Conservation (phyloP, 2,888 invertebrate genomes). For the Pseudococcus jackbeardsleyi region DNA sequence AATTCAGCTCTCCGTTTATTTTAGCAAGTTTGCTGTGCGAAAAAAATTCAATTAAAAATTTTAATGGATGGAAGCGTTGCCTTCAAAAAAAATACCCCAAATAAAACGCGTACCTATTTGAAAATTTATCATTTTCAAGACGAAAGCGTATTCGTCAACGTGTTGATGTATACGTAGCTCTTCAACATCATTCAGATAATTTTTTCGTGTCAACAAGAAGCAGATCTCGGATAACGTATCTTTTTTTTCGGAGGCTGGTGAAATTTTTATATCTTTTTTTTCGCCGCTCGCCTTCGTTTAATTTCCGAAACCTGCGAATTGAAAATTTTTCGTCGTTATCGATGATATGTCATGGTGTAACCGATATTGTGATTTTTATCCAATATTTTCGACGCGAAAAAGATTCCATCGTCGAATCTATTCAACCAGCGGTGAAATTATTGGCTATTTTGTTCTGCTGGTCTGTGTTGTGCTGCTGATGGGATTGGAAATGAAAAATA, state of each 20-base stretch:
- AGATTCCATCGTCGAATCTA: background rate
- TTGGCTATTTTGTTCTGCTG: background rate
- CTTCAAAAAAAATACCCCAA: background rate
- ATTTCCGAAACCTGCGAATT: background rate
- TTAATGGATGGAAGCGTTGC: background rate
- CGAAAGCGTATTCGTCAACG: background rate
- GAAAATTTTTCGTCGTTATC: background rate
- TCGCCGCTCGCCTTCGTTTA: background rate
- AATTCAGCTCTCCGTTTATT: conserved; percentile 1
- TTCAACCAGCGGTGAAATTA: background rate
- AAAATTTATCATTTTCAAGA: conserved; percentile 12
- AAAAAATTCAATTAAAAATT: conserved; percentile 33
- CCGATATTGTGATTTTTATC: background rate
- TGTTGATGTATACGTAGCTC: background rate
- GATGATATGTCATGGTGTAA: background rate
- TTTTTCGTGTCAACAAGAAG: conserved; percentile 13
- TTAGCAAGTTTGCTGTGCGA: background rate
- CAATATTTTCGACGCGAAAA: background rate
- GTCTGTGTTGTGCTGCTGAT: too few relatives aligned
- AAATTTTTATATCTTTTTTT: too few relatives aligned
- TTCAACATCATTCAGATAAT: conserved; percentile 23
- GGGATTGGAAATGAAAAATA: too few relatives aligned
- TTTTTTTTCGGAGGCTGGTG: too few relatives aligned
- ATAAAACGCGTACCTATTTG: background rate
- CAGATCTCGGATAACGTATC: too few relatives aligned